phyloP scores from a whole-genome alignment of 2,797 vertebrate genomes.

The Bradypodion pumilum region DNA sequence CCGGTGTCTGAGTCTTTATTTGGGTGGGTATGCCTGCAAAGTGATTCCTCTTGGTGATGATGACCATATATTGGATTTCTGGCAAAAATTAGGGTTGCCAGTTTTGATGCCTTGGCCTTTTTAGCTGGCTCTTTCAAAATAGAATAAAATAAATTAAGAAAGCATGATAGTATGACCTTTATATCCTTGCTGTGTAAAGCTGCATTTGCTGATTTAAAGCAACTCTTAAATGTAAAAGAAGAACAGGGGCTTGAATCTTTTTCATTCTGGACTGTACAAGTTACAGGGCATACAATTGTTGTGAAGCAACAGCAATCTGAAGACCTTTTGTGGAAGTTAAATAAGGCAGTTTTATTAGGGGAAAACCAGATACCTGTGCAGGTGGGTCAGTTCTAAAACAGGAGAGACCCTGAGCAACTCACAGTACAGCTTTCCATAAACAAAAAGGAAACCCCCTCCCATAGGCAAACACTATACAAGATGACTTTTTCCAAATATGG shows the following conservation, averaged over 20 bases:
- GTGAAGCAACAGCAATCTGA: background rate
- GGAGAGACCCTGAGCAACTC: too few species aligned
- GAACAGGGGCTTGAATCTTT: background rate
- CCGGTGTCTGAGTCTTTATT: too few species aligned
- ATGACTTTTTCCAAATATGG: too few species aligned
- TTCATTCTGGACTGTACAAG: background rate
- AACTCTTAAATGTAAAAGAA: background rate
- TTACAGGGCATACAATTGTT: background rate
- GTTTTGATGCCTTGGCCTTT: background rate
- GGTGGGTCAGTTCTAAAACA: too few species aligned
- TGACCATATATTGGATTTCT: background rate
- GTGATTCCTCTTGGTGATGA: background rate
- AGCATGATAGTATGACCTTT: background rate
- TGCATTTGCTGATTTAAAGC: background rate
- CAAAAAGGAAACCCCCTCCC: too few species aligned
- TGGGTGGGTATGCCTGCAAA: too few species aligned
- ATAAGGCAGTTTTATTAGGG: too few species aligned
- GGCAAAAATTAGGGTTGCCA: background rate
- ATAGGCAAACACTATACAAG: too few species aligned
- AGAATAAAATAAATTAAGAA: background rate
- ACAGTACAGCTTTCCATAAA: too few species aligned
- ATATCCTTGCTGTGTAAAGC: background rate
- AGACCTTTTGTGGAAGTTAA: too few species aligned
- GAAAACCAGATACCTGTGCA: too few species aligned
- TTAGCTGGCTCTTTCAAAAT: background rate